Evolutionary conservation across 2,888 invertebrate genomes (phyloP).

Genomic region (Scaptomyza caliginosa): DNA sequence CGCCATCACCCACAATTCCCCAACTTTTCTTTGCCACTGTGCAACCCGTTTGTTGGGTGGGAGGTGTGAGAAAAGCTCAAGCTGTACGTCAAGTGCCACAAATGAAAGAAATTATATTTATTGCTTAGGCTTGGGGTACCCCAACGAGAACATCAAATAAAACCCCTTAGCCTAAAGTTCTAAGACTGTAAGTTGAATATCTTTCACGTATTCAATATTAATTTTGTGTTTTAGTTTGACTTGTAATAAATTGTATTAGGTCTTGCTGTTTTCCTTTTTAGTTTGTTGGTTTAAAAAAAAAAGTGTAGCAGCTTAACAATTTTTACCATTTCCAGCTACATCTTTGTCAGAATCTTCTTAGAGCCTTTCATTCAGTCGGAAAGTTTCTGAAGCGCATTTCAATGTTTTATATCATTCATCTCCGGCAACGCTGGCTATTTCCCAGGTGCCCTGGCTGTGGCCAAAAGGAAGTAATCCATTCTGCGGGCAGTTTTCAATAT

Average conservation of each 20-base stretch:
- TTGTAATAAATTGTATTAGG: neutral
- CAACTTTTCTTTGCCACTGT: neutral
- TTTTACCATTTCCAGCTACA: neutral
- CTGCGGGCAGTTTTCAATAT: conserved; percentile 77
- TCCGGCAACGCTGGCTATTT: conserved; percentile 17
- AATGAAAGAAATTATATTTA: conserved; percentile 53
- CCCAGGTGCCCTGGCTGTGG: conserved; percentile 20
- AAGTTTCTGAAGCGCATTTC: conserved; percentile 27
- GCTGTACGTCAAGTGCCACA: conserved; percentile 45
- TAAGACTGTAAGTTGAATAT: neutral
- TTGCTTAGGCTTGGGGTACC: conserved; percentile 29
- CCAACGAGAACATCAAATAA: conserved; percentile 3
- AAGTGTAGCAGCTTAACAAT: conserved; percentile 2
- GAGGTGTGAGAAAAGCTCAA: conserved; percentile 52
- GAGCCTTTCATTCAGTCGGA: conserved; percentile 1
- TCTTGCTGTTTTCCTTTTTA: neutral
- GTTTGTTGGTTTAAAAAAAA: conserved; percentile 4
- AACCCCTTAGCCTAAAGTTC: conserved; percentile 1
- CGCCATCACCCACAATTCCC: conserved; percentile 32
- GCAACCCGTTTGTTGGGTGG: conserved; percentile 5
- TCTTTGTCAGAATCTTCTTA: conserved; percentile 38
- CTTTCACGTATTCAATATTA: neutral
- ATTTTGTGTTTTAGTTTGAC: neutral
- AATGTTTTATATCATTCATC: conserved; percentile 39
- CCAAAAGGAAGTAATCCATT: conserved; percentile 77